phyloP scores from a whole-genome alignment of 2,888 invertebrate genomes.

The Limnephilus auricula region DNA sequence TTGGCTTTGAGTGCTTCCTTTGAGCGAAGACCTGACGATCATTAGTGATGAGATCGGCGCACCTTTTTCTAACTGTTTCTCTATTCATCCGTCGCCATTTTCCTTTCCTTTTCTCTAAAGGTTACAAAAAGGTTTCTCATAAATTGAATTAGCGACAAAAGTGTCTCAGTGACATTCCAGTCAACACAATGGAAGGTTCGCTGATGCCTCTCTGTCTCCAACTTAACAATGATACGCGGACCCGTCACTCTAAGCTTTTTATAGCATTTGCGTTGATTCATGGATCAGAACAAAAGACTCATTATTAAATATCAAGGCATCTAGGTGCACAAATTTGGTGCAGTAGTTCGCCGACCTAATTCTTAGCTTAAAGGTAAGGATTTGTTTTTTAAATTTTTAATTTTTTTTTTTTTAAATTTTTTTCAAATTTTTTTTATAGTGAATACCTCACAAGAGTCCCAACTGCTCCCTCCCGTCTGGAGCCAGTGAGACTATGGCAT shows the following conservation, averaged over 20 bases:
- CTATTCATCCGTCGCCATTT: background rate
- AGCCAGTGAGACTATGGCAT: no score
- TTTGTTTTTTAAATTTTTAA: no score
- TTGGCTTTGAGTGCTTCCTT: slow-evolving; percentile 30
- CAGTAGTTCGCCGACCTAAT: background rate
- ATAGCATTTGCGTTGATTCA: background rate
- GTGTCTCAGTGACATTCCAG: slow-evolving; percentile 5
- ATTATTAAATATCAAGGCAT: background rate
- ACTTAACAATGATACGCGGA: background rate
- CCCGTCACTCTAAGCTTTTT: background rate
- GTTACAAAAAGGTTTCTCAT: slow-evolving; percentile 3
- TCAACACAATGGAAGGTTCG: slow-evolving; percentile 8
- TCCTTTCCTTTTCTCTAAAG: background rate
- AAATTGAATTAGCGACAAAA: slow-evolving; percentile 5
- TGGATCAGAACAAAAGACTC: background rate
- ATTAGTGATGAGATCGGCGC: slow-evolving; percentile 3
- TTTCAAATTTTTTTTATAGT: no score
- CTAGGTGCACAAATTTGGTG: background rate
- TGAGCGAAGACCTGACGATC: slow-evolving; percentile 15
- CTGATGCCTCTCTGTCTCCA: background rate
- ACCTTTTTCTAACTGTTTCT: background rate
- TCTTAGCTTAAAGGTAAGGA: background rate
- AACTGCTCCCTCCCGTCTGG: no score
- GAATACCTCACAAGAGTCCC: no score
- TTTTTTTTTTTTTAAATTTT: no score